A percentile compares a stretch with the other conserved stretches of the same genome.
phyloP scores from a whole-genome alignment of 2,888 invertebrate genomes.

The Xanthorhoe spadicearia region DNA sequence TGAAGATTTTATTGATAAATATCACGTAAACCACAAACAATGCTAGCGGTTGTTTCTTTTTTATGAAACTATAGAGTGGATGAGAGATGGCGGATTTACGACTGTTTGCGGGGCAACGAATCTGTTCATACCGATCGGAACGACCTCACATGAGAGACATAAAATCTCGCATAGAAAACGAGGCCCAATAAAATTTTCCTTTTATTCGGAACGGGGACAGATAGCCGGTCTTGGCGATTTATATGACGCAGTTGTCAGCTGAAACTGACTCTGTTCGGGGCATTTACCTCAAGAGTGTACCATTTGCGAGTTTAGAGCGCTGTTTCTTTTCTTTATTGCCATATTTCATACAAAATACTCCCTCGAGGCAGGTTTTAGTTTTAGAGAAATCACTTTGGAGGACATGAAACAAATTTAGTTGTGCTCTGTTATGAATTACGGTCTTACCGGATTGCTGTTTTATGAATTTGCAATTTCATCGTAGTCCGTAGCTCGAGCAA shows the following conservation, averaged over 20 bases:
- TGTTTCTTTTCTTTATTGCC: conserved; percentile 43
- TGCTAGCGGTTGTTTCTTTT: conserved; percentile 51
- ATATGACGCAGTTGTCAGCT: conserved; percentile 52
- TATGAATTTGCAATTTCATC: conserved; percentile 16
- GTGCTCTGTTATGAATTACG: conserved; percentile 32
- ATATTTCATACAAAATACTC: conserved; percentile 41
- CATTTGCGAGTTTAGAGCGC: conserved; percentile 44
- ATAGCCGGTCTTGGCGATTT: conserved; percentile 53
- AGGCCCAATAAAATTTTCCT: conserved; percentile 60
- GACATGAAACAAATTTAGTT: conserved; percentile 38
- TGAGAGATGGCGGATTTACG: conserved; percentile 72
- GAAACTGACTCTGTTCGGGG: conserved; percentile 46
- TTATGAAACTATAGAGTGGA: conserved; percentile 63
- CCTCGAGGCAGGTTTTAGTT: conserved; percentile 38
- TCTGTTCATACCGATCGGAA: conserved; percentile 60
- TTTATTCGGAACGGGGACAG: conserved; percentile 60
- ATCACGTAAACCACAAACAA: conserved; percentile 63
- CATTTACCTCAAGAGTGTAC: conserved; percentile 49
- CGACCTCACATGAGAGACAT: conserved; percentile 59
- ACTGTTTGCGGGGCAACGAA: conserved; percentile 68
- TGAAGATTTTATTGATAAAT: conserved; percentile 68
- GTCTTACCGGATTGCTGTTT: conserved; percentile 26
- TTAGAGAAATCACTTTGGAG: conserved; percentile 39
- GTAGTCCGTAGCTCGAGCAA: conserved; percentile 5
- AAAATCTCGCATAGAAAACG: conserved; percentile 63